These are phyloP conservation scores for Pseudorhombus dupliciocellatus DNA, from an alignment of 2,113 vertebrate species.

Conservation along the genomic window DNA sequence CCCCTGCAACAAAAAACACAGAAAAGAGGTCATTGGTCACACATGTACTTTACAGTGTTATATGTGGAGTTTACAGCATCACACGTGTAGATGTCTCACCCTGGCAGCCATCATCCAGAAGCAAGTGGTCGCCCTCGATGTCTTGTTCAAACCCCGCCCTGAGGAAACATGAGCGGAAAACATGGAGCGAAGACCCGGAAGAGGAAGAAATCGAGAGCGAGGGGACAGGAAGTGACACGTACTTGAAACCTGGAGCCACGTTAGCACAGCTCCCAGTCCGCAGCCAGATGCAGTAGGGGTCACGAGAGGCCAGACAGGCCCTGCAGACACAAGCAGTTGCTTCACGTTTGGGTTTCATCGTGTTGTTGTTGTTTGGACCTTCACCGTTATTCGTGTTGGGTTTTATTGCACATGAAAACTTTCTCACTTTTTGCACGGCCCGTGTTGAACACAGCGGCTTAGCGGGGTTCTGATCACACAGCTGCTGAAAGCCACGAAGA, in stretches of 20 bases:
- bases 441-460: constrained; percentile 81
- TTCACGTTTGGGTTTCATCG: too few relatives aligned
- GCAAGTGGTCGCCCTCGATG: constrained; percentile 57
- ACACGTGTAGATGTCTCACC: constrained; percentile 49
- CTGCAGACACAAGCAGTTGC: constrained; percentile 23
- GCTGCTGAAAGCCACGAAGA: constrained; percentile 88
- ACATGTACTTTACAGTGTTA: too few relatives aligned
- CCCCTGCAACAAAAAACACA: constrained; percentile 15
- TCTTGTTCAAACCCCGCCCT: constrained; percentile 75
- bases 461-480: constrained; percentile 86
- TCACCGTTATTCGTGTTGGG: not conserved
- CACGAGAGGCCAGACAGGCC: constrained; percentile 68
- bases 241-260: constrained; percentile 68
- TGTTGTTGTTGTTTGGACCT: not conserved
- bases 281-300: constrained; percentile 77
- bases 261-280: constrained; percentile 64
- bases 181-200: too few relatives aligned
- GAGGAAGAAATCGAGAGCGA: not conserved
- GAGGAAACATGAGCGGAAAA: not conserved
- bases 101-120: constrained; percentile 49
- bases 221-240: constrained; percentile 12
- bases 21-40: not conserved
- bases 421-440: constrained; percentile 81
- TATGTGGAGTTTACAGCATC: not conserved
- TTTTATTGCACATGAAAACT: too few relatives aligned